A percentile compares a stretch with the other conserved stretches of the same genome.
phyloP scores from a whole-genome alignment of 2,113 vertebrate genomes.

The Choloepus hoffmanni region DNA sequence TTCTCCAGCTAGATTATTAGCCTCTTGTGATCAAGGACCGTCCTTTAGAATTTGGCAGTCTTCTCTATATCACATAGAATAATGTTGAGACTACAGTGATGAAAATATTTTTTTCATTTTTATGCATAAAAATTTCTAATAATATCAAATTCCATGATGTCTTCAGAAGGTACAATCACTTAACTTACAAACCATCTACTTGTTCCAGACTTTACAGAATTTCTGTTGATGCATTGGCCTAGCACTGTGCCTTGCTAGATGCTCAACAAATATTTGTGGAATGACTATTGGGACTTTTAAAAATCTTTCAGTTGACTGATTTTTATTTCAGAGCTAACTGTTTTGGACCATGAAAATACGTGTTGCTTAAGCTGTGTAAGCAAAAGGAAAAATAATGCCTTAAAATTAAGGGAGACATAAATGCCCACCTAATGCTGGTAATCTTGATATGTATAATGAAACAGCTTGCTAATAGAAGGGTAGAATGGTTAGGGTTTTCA shows the following conservation, averaged over 20 bases:
- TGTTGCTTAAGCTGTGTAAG: conserved; percentile 2
- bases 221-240: not conserved
- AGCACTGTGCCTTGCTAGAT: not conserved
- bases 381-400: not conserved
- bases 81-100: not conserved
- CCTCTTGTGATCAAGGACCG: not conserved
- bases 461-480: conserved; percentile 7
- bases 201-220: not conserved
- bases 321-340: conserved; percentile 4
- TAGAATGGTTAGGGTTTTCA: not conserved
- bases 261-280: not conserved
- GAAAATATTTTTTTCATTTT: not conserved
- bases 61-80: not conserved
- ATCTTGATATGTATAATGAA: not conserved
- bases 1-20: not conserved
- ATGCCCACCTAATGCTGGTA: not conserved
- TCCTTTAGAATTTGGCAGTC: not conserved
- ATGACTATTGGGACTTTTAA: not conserved
- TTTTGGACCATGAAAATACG: not conserved
- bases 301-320: not conserved
- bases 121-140: not conserved
- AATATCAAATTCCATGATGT: not conserved
- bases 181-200: not conserved
- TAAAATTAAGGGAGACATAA: not conserved
- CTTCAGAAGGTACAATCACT: not conserved